Conservation (phyloP, 2,888 invertebrate genomes). For the Pristionchus entomophagus region DNA sequence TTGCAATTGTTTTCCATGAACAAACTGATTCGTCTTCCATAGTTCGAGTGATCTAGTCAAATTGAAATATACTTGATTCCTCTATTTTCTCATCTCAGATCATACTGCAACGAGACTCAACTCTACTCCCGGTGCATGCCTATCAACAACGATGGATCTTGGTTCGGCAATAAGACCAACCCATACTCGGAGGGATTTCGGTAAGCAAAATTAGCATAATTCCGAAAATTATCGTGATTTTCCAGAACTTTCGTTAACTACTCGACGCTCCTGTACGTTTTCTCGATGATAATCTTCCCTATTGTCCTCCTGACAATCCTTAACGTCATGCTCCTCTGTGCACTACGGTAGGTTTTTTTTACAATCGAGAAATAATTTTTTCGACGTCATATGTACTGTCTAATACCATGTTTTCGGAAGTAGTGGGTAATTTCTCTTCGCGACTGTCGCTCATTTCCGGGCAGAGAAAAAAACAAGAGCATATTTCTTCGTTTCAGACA, state of each 20-base stretch:
- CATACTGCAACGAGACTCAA: constrained; percentile 51
- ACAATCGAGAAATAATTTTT: neutral
- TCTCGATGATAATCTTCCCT: constrained; percentile 70
- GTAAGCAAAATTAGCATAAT: constrained; percentile 42
- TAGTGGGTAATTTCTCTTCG: neutral
- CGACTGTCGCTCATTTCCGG: neutral
- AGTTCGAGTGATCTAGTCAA: too few relatives aligned
- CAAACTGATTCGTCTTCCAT: too few relatives aligned
- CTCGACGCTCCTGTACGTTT: constrained; percentile 55
- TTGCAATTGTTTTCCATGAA: too few relatives aligned
- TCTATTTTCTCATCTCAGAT: constrained; percentile 13
- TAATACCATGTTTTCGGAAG: neutral
- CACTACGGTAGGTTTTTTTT: constrained; percentile 60
- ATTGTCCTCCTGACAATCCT: constrained; percentile 71
- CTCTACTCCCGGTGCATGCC: constrained; percentile 50
- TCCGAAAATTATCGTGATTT: neutral
- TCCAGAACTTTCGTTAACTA: constrained; percentile 48
- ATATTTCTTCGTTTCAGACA: constrained; percentile 38
- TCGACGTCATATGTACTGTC: neutral
- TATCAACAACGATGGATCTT: constrained; percentile 50
- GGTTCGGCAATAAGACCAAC: constrained; percentile 69
- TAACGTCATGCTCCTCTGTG: constrained; percentile 69
- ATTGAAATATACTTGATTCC: too few relatives aligned
- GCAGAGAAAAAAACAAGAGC: neutral
- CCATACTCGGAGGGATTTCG: constrained; percentile 66